Evolutionary conservation across 2,888 invertebrate species (phyloP), one percentile per base, ranked within the genome.

Genomic region (Dryobota labecula): DNA sequence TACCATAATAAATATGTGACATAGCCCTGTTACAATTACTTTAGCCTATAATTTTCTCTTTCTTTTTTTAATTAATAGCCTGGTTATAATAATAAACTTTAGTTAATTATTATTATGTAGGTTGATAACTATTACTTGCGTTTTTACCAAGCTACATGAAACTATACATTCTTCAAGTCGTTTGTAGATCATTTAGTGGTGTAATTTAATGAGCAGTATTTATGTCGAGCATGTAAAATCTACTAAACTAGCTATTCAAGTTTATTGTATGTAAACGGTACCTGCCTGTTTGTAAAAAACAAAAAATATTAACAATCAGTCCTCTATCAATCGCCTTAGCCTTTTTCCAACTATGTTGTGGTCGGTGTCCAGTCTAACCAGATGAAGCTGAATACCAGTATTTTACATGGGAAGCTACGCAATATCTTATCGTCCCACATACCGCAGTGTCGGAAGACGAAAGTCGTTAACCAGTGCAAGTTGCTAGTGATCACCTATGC

Each of bases 1-100:
- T 66, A 65, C 72, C 56, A 66, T 75, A 83, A 74, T 73, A 84
- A 78, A 71, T 78, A 84, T 66, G 64, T 70, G 41, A 63, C 58
- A 73, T 67, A 61, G 60, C 56, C 33, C 24, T 33, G 43, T 61
- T 54, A 24, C 69, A 76, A 67, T 60, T 63, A 67, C 54, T 66
- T 33, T 69, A 70, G 27, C 54, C 72, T 69, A 84, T 71, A 73
- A 73, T 73, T 82, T 57, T 64, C 24, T 67, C 41, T 57, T 51
- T 66, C 27, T 67, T 70, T 65, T 67, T 69, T 56, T 13, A 63
- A 62, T 79, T 56, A 64, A 64, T 71, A 62, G 53, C 18, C 27
- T 27, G 20, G 20, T 62, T 47, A 36, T 38, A 38, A 49, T 64
- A 66, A 78, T 58, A 72, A 61, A 72, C 9, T 71, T 33, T 1